A percentile compares a stretch with the other conserved stretches of the same genome.
phyloP scores from a whole-genome alignment of 2,113 vertebrate species.

The Calidris pugnax region DNA sequence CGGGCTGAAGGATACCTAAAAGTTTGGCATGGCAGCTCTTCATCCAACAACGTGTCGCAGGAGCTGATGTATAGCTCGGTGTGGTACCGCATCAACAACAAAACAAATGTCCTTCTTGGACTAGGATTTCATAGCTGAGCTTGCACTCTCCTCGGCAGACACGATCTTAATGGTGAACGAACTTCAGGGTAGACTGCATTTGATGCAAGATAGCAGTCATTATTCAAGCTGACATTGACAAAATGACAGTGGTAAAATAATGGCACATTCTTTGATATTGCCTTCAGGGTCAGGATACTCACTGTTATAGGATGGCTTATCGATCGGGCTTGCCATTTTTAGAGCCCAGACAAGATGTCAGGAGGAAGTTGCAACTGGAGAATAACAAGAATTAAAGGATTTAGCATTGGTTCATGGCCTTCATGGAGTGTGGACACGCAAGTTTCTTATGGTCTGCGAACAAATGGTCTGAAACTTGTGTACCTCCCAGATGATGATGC shows the following conservation, averaged over 20 bases:
- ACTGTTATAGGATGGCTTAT: slow-evolving; percentile 42
- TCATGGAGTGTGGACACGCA: fast-evolving
- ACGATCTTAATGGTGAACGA: slow-evolving; percentile 36
- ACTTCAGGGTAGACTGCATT: slow-evolving; percentile 69
- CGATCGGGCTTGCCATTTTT: slow-evolving; percentile 4
- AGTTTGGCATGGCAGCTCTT: not conserved
- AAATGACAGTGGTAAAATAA: slow-evolving; percentile 64
- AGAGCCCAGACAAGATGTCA: slow-evolving; percentile 49
- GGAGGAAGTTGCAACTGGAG: slow-evolving; percentile 3
- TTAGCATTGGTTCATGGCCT: not conserved
- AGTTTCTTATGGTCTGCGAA: not conserved
- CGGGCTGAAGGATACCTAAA: not conserved
- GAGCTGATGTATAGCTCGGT: not conserved
- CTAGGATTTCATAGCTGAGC: slow-evolving; percentile 51
- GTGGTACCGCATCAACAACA: not conserved
- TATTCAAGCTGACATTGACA: slow-evolving; percentile 67
- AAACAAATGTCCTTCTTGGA: slow-evolving; percentile 33
- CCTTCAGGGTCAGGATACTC: slow-evolving; percentile 59
- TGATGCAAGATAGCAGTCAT: slow-evolving; percentile 65
- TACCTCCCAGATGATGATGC: not conserved
- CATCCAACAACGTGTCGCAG: not conserved
- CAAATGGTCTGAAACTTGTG: not conserved
- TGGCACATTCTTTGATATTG: slow-evolving; percentile 53
- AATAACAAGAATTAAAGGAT: slow-evolving; percentile 41
- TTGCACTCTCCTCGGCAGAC: slow-evolving; percentile 46